Evolutionary conservation across 2,888 invertebrate genomes (phyloP), one percentile per base, ranked within the genome.

Genomic region (Uropetala carovei): DNA sequence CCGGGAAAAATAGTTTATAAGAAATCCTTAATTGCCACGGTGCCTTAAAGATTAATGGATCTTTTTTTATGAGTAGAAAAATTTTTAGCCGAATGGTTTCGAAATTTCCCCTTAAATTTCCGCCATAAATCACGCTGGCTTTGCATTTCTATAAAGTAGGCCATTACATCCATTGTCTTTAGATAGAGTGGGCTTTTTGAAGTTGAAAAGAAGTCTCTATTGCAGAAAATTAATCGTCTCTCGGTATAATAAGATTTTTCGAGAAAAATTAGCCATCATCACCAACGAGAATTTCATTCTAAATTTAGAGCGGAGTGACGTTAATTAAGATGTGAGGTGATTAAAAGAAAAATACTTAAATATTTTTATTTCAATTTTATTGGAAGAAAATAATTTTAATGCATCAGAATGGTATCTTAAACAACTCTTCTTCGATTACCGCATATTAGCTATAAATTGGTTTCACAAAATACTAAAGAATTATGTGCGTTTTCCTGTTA

Each of bases 121-220:
- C 75, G 22, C 27, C 75, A 75, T 75, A 75, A 75, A 75, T 75
- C 75, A 75, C 27, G 27, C 9, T 27, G 75, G 27, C 75, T 75
- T 75, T 75, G 22, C 75, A 75, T 75, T 75, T 75, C 75, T 75
- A 75, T 75, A 75, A 75, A 75, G 75, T 27, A 75, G 75, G 75
- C 27, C 75, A 75, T 75, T 75, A 75, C 75, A 18, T 27, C 75
- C 75, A 75, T 75, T 75, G 75, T 75, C 75, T 75, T 75, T 27
- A 27, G n/a, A n/a, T 9, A 18, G 18, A 68, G 22, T 68, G 75
- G 27, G 75, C 22, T 75, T 27, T 27, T 75, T 27, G 75, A 75
- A 75, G 22, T 27, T 27, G 4, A 18, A 22, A 11, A 11, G 68
- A 68, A 68, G 68, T 43, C 43, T 43, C 43, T 43, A 68, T n/a